Evolutionary conservation across 1,140 invertebrate species (phyloP).

Genomic region (Maniola jurtina): DNA sequence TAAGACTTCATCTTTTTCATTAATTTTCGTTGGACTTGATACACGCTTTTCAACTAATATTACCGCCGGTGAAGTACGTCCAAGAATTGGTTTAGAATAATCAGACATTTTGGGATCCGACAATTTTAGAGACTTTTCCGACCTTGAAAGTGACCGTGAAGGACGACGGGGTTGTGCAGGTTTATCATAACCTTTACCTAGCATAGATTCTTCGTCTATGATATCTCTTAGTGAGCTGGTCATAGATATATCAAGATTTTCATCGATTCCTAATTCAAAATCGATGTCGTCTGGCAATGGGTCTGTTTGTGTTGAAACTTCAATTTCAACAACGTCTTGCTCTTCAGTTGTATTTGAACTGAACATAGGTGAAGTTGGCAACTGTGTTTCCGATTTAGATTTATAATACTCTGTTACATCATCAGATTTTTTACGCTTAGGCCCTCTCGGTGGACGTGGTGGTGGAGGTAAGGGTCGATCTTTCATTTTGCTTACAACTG

Average conservation of each 20-base stretch:
- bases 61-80: constrained; percentile 80
- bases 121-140: constrained; percentile 77
- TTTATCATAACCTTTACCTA: constrained; percentile 50
- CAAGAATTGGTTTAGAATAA: constrained; percentile 75
- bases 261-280: constrained; percentile 82
- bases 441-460: constrained; percentile 83
- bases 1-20: constrained; percentile 75
- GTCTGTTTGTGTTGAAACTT: constrained; percentile 90
- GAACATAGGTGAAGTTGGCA: constrained; percentile 25
- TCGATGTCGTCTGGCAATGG: constrained; percentile 87
- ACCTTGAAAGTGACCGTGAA: constrained; percentile 65
- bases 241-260: constrained; percentile 70
- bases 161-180: constrained; percentile 60
- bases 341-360: constrained; percentile 35
- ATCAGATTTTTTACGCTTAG: constrained; percentile 68
- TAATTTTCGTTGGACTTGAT: constrained; percentile 78
- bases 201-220: constrained; percentile 62
- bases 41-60: constrained; percentile 80
- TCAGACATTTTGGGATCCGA: constrained; percentile 79
- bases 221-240: constrained; percentile 68
- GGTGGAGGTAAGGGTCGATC: constrained; percentile 89
- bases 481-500: constrained; percentile 88
- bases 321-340: constrained; percentile 80
- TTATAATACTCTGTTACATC: constrained; percentile 51
- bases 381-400: constrained; percentile 13